A percentile compares a stretch with the other conserved stretches of the same genome.
These are phyloP conservation scores for Drosophila bocki DNA, from an alignment of 1,140 invertebrate genomes.

Conservation along the genomic window DNA sequence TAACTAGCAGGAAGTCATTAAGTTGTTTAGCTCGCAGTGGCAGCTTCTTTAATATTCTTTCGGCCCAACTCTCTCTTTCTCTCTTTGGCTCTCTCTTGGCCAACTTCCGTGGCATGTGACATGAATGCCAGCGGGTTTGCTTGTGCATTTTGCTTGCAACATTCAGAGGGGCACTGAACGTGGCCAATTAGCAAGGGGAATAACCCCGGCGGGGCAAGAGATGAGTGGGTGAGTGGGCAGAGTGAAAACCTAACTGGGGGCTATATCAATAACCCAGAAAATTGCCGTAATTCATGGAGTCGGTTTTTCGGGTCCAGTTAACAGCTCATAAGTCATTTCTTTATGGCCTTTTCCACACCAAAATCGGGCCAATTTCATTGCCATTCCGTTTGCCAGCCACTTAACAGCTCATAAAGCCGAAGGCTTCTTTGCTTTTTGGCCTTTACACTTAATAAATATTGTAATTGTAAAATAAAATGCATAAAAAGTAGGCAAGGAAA, in stretches of 20 bases:
- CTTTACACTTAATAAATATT: slow-evolving; percentile 63
- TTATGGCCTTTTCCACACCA: slow-evolving; percentile 31
- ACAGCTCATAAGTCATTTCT: slow-evolving; percentile 59
- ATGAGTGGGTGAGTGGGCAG: background rate
- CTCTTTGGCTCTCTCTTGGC: slow-evolving; percentile 3
- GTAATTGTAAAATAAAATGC: slow-evolving; percentile 62
- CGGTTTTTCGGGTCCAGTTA: slow-evolving; percentile 53
- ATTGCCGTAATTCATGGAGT: slow-evolving; percentile 36
- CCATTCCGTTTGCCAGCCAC: slow-evolving; percentile 16
- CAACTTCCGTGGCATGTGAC: slow-evolving; percentile 44
- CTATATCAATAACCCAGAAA: slow-evolving; percentile 39
- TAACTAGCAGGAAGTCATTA: slow-evolving; percentile 82
- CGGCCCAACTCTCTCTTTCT: background rate
- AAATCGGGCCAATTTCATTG: slow-evolving; percentile 4
- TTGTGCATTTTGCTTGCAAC: slow-evolving; percentile 30
- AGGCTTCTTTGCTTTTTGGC: slow-evolving; percentile 27
- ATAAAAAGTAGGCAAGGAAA: slow-evolving; percentile 27
- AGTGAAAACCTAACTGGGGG: background rate
- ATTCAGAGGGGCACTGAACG: background rate
- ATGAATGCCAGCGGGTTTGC: slow-evolving; percentile 30
- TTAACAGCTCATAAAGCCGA: slow-evolving; percentile 56
- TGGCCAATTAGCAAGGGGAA: slow-evolving; percentile 39
- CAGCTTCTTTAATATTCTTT: slow-evolving; percentile 45
- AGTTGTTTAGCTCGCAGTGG: slow-evolving; percentile 70
- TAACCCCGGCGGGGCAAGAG: background rate